Conservation (phyloP, 2,888 invertebrate genomes). For the Philhelius pedissequus region DNA sequence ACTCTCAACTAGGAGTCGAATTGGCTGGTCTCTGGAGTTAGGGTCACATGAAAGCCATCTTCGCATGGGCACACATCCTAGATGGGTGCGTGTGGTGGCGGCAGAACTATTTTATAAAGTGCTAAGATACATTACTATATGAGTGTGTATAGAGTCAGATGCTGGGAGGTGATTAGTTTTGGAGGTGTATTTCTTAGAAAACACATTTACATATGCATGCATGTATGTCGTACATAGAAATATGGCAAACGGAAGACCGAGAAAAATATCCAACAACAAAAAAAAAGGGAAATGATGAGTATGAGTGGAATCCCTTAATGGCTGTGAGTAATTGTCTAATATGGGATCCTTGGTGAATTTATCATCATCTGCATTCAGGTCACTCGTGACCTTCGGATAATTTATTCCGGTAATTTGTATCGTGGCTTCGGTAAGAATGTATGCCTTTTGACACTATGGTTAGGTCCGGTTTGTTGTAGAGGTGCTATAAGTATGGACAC, state of each 20-base stretch:
- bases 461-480: neutral
- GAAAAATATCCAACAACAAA: neutral
- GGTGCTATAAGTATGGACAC: neutral
- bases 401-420: constrained; percentile 61
- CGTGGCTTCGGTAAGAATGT: constrained; percentile 31
- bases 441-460: constrained; percentile 51
- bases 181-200: neutral
- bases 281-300: constrained; percentile 9
- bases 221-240: constrained; percentile 11
- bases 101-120: constrained; percentile 59
- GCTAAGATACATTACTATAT: constrained; percentile 58
- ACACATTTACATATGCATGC: neutral
- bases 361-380: constrained; percentile 66
- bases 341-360: constrained; percentile 64
- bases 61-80: neutral
- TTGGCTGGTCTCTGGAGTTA: neutral
- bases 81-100: constrained; percentile 3
- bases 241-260: constrained; percentile 1
- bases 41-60: constrained; percentile 22
- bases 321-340: constrained; percentile 68
- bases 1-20: constrained; percentile 10
- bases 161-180: constrained; percentile 51
- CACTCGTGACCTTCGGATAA: constrained; percentile 65
- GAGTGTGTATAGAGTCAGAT: constrained; percentile 1
- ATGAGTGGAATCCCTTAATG: constrained; percentile 64